A percentile compares a stretch with the other conserved stretches of the same genome.
phyloP scores from a whole-genome alignment of 2,888 invertebrate species.

The Drosophila multiciliata region DNA sequence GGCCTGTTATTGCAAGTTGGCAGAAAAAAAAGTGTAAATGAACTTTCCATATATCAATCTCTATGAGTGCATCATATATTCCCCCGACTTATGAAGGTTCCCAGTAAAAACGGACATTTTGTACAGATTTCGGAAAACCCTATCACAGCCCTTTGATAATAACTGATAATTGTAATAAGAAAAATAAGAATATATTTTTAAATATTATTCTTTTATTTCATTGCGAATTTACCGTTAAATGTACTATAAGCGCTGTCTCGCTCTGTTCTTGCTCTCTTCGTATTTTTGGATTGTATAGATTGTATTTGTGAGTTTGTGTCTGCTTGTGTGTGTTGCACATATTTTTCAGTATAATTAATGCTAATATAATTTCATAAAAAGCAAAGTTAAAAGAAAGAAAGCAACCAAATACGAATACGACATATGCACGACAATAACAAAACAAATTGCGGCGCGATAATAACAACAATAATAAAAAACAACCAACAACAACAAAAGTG shows the following conservation, averaged over 20 bases:
- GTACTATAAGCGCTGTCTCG: constrained; percentile 41
- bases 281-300: neutral
- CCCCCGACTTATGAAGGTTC: constrained; percentile 13
- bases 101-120: neutral
- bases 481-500: constrained; percentile 52
- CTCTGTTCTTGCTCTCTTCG: constrained; percentile 20
- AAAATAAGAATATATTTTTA: neutral
- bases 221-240: constrained; percentile 52
- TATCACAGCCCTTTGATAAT: neutral
- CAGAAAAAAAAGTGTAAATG: constrained; percentile 5
- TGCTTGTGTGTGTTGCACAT: constrained; percentile 18
- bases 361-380: constrained; percentile 45
- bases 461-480: constrained; percentile 34
- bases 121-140: neutral
- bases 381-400: constrained; percentile 21
- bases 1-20: constrained; percentile 16
- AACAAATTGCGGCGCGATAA: constrained; percentile 52
- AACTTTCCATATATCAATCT: neutral
- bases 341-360: constrained; percentile 21
- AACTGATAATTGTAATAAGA: neutral
- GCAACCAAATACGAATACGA: constrained; percentile 36
- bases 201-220: constrained; percentile 6
- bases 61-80: neutral
- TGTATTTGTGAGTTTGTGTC: constrained; percentile 1
- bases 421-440: constrained; percentile 38